Conservation (phyloP, 2,113 vertebrate genomes). For the Trogon melanurus region DNA sequence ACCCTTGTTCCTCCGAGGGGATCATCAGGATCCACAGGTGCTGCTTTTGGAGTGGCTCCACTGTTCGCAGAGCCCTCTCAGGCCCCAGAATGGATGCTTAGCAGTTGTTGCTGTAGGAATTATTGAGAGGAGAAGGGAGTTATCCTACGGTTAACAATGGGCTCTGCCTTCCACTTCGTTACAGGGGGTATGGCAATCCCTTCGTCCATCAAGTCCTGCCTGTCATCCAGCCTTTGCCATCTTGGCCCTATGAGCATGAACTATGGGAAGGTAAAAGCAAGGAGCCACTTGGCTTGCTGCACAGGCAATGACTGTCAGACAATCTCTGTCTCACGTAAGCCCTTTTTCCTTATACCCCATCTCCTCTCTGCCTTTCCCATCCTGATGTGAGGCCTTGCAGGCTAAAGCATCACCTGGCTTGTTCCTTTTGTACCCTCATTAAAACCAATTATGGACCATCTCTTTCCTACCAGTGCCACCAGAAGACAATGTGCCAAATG, state of each 20-base stretch:
- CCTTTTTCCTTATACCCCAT: accelerated
- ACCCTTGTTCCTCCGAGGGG: neutral
- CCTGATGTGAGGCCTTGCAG: neutral
- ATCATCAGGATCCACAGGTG: neutral
- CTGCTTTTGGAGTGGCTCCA: neutral
- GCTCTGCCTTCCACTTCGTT: neutral
- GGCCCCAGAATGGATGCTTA: neutral
- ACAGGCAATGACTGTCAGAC: neutral
- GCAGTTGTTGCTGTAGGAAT: neutral
- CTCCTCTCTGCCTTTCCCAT: neutral
- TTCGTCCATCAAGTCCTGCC: neutral
- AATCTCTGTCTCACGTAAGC: neutral
- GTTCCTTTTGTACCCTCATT: accelerated
- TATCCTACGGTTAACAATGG: neutral
- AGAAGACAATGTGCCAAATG: neutral
- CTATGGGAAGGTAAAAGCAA: constrained; percentile 48
- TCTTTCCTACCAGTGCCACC: constrained; percentile 33
- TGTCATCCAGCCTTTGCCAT: neutral
- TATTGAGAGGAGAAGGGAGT: neutral
- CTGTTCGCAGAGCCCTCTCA: neutral
- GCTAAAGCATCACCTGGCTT: neutral
- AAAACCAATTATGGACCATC: neutral
- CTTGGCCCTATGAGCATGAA: constrained; percentile 18
- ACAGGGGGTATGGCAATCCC: neutral
- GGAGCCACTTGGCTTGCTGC: constrained; percentile 26